A percentile compares a stretch with the other conserved stretches of the same genome.
Conservation (phyloP, 2,113 vertebrate species). For the Glaucidium brasilianum region DNA sequence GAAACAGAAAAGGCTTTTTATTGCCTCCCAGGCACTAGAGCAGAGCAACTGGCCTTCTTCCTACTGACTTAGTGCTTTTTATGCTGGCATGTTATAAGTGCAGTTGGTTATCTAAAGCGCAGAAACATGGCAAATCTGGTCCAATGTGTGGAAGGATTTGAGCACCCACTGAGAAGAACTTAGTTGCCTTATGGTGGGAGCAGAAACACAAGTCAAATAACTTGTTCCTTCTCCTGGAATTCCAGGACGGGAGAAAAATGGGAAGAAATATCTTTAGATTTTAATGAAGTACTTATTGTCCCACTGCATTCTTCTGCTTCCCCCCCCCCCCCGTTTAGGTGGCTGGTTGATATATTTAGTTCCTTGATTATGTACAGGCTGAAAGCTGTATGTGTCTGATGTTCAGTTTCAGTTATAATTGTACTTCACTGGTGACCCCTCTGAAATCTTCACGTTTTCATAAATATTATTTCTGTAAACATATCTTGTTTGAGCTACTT, state of each 20-base stretch:
- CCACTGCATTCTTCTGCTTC: background rate
- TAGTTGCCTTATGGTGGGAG: background rate
- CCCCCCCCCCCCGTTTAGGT: fast-evolving
- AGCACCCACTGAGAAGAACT: background rate
- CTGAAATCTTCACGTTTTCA: background rate
- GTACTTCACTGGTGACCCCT: background rate
- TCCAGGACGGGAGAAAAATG: background rate
- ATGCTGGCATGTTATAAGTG: background rate
- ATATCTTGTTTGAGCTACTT: background rate
- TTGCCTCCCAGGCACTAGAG: background rate
- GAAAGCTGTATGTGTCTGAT: background rate
- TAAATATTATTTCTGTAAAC: background rate
- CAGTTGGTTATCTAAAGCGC: background rate
- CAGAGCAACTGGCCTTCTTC: background rate
- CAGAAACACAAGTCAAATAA: background rate
- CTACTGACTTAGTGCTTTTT: background rate
- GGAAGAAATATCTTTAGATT: background rate
- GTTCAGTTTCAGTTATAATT: background rate
- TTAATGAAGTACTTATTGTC: background rate
- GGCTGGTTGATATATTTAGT: background rate
- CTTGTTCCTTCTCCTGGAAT: background rate
- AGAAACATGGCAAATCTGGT: background rate
- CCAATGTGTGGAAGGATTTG: background rate
- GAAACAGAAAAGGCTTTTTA: background rate
- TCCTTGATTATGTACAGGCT: background rate